A percentile compares a stretch with the other conserved stretches of the same genome.
Conservation (phyloP, 2,797 vertebrate genomes). For the Scolopax bukidnonensis region DNA sequence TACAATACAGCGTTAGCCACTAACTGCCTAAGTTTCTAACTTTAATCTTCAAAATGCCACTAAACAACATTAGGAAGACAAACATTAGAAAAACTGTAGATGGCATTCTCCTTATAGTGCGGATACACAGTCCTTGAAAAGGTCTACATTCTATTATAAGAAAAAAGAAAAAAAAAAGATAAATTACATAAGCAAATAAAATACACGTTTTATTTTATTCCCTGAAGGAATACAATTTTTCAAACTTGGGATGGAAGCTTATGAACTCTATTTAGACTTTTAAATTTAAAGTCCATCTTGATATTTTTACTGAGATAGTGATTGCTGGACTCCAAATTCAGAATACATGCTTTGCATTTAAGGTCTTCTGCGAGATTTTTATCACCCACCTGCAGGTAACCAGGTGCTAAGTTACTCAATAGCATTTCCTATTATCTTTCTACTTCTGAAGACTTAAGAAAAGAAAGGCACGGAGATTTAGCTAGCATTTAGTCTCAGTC, state of each 20-base stretch:
- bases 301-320: neutral
- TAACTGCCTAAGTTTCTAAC: neutral
- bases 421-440: neutral
- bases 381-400: neutral
- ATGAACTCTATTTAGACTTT: neutral
- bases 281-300: neutral
- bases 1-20: neutral
- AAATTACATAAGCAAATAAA: neutral
- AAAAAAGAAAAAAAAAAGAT: neutral
- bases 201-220: neutral
- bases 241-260: neutral
- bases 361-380: neutral
- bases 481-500: neutral
- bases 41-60: neutral
- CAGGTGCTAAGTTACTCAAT: neutral
- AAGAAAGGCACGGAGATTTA: neutral
- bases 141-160: neutral
- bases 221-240: neutral
- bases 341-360: neutral
- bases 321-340: neutral
- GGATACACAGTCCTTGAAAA: neutral
- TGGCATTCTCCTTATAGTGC: fast-evolving
- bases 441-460: neutral
- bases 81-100: neutral
- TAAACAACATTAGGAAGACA: neutral